phyloP scores from a whole-genome alignment of 2,888 invertebrate species.

The Azorinus chamasolen region DNA sequence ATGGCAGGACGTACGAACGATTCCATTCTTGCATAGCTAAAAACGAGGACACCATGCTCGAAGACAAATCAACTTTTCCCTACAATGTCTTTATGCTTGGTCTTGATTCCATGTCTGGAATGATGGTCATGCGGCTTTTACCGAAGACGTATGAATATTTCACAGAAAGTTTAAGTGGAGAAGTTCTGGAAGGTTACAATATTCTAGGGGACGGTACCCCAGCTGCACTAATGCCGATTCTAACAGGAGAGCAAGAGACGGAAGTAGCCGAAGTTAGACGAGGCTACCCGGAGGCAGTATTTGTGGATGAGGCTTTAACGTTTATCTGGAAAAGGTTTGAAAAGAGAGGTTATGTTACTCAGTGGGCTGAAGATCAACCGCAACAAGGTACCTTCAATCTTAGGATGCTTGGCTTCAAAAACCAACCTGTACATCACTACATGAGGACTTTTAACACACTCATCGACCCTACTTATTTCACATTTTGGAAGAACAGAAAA shows the following conservation, averaged over 20 bases:
- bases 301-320: constrained; percentile 90
- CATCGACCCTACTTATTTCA: constrained; percentile 87
- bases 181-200: constrained; percentile 90
- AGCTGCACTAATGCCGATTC: constrained; percentile 93
- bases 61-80: constrained; percentile 7
- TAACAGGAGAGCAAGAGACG: constrained; percentile 93
- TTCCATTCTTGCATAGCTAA: constrained; percentile 89
- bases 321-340: constrained; percentile 94
- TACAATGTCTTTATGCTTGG: constrained; percentile 94
- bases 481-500: constrained; percentile 56
- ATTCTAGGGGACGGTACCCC: constrained; percentile 87
- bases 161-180: constrained; percentile 75
- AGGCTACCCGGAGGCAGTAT: constrained; percentile 89
- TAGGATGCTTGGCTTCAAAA: constrained; percentile 94
- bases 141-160: constrained; percentile 83
- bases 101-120: constrained; percentile 95
- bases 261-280: constrained; percentile 94
- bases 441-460: constrained; percentile 92
- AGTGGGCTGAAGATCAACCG: constrained; percentile 95
- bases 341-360: constrained; percentile 88
- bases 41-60: constrained; percentile 34
- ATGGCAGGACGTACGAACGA: constrained; percentile 89
- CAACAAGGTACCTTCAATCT: constrained; percentile 95
- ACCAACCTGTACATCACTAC: constrained; percentile 96
- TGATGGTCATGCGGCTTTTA: constrained; percentile 88